A percentile compares a stretch with the other conserved stretches of the same genome.
phyloP scores from a whole-genome alignment of 2,888 invertebrate genomes.

The Ochropacha duplaris region DNA sequence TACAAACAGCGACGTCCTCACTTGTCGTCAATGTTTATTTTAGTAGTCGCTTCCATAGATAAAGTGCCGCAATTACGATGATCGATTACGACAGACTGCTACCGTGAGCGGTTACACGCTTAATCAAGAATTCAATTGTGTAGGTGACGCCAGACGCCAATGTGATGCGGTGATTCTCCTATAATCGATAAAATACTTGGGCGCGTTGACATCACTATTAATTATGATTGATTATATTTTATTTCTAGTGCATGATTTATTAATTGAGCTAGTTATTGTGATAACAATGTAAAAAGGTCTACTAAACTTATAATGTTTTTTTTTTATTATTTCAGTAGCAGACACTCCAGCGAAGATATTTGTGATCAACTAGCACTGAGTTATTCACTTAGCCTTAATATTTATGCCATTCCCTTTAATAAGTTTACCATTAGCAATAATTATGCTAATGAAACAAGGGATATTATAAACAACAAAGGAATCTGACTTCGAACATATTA shows the following conservation, averaged over 20 bases:
- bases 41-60: conserved; percentile 41
- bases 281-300: no score
- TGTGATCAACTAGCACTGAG: conserved; percentile 17
- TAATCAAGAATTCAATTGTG: conserved; percentile 53
- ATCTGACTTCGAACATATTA: neutral
- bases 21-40: conserved; percentile 65
- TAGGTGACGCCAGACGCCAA: conserved; percentile 33
- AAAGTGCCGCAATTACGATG: conserved; percentile 57
- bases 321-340: conserved; percentile 32
- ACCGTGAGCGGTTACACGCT: conserved; percentile 53
- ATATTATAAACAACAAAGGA: neutral
- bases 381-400: conserved; percentile 25
- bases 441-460: neutral
- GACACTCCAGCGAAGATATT: conserved; percentile 2
- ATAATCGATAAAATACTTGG: conserved; percentile 58
- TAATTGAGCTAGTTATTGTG: neutral
- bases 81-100: conserved; percentile 67
- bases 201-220: conserved; percentile 57
- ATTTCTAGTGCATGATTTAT: conserved; percentile 20
- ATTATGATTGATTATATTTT: conserved; percentile 57
- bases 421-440: neutral
- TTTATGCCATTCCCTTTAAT: neutral
- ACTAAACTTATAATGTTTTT: conserved; percentile 8
- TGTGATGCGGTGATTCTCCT: conserved; percentile 38
- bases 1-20: conserved; percentile 60